Conservation (phyloP, 2,113 vertebrate species). For the Hyperopisus bebe region DNA sequence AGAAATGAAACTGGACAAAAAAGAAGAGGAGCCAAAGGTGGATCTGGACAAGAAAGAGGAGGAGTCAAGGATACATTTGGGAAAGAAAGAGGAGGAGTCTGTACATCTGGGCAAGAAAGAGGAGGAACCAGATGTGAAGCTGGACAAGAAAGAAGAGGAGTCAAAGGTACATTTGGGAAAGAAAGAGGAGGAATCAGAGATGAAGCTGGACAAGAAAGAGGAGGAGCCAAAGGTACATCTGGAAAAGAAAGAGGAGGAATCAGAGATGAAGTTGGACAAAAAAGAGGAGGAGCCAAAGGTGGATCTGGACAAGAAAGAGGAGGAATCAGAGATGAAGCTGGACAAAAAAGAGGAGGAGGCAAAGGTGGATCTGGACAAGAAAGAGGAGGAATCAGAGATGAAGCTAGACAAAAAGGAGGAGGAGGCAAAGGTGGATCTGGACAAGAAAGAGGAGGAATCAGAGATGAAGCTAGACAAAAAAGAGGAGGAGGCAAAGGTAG, state of each 20-base stretch:
- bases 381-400: background rate
- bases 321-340: background rate
- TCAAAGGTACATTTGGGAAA: background rate
- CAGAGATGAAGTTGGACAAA: background rate
- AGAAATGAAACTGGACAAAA: too few species aligned
- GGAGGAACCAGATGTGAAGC: background rate
- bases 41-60: background rate
- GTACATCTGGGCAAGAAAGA: background rate
- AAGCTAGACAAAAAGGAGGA: background rate
- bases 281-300: background rate
- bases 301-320: background rate
- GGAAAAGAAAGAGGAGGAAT: background rate
- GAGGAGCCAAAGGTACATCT: background rate
- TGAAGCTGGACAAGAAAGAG: background rate
- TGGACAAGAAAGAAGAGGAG: background rate
- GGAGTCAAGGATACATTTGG: background rate
- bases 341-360: background rate
- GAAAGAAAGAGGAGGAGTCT: background rate
- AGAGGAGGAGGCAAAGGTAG: background rate
- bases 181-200: background rate
- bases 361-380: background rate
- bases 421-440: background rate
- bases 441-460: background rate
- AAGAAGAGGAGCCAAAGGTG: background rate
- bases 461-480: background rate